These are phyloP conservation scores for Campoletis sonorensis DNA, from an alignment of 1,140 invertebrate species.

Conservation along the genomic window DNA sequence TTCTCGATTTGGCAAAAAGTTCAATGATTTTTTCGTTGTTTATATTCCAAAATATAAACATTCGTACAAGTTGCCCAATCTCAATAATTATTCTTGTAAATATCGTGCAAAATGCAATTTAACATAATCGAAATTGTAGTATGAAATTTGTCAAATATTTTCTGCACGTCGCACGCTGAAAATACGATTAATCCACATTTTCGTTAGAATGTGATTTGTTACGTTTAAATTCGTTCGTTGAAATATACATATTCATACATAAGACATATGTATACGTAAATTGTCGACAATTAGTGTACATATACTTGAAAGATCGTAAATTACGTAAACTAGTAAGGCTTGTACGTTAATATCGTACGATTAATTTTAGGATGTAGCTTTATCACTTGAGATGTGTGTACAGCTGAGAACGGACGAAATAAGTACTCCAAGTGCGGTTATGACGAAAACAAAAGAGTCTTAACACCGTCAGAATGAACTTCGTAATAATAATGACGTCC, in stretches of 20 bases:
- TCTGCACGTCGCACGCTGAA: no score
- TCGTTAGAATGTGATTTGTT: no score
- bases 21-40: background rate
- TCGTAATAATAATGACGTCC: background rate
- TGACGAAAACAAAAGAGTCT: background rate
- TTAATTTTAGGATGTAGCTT: constrained; percentile 57
- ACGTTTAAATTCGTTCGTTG: no score
- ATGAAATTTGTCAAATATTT: no score
- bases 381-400: constrained; percentile 52
- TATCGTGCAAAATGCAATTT: background rate
- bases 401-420: background rate
- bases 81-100: background rate
- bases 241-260: no score
- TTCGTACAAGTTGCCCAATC: background rate
- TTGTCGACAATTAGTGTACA: background rate
- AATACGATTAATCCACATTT: no score
- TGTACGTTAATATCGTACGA: constrained; percentile 53
- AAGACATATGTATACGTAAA: constrained; percentile 5
- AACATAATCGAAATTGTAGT: background rate
- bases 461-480: background rate
- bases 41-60: background rate
- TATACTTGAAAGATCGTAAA: constrained; percentile 42
- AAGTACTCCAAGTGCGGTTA: background rate
- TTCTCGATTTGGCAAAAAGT: no score
- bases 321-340: constrained; percentile 65